Conservation (phyloP, 2,797 vertebrate genomes). For the Pelochelys cantorii region DNA sequence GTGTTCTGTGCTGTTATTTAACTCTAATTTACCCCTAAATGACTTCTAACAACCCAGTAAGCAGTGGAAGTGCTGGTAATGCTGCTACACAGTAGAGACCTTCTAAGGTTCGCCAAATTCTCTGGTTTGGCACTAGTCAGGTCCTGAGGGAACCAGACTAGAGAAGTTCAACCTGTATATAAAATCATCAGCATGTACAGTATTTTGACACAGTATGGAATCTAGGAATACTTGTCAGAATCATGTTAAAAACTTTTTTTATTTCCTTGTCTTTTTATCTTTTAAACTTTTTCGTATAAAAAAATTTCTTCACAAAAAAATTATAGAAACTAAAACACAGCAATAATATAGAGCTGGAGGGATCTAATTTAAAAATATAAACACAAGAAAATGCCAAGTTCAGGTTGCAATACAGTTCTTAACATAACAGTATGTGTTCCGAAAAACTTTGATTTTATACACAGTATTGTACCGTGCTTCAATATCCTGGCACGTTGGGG, state of each 20-base stretch:
- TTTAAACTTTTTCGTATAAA: neutral
- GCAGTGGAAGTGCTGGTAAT: too few relatives aligned
- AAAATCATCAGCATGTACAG: neutral
- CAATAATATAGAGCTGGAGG: neutral
- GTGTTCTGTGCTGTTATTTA: too few relatives aligned
- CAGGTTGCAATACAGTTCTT: neutral
- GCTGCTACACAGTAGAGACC: too few relatives aligned
- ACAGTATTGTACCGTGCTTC: neutral
- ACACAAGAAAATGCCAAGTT: neutral
- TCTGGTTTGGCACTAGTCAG: too few relatives aligned
- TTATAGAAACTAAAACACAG: neutral
- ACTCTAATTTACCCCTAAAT: too few relatives aligned
- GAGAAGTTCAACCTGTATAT: neutral
- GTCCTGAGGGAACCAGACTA: too few relatives aligned
- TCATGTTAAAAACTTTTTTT: neutral
- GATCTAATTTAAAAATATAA: neutral
- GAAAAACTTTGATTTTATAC: neutral
- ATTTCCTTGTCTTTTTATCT: neutral
- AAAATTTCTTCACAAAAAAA: accelerated
- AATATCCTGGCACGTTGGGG: accelerated
- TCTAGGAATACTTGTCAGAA: neutral
- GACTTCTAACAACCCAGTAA: too few relatives aligned
- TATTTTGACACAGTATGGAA: neutral
- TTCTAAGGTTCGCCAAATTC: too few relatives aligned
- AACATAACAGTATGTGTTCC: accelerated